Percentiles rank a stretch among this genome's conserved stretches.
Evolutionary conservation across 2,888 invertebrate species (phyloP).

Genomic region (Bellardia pandia): DNA sequence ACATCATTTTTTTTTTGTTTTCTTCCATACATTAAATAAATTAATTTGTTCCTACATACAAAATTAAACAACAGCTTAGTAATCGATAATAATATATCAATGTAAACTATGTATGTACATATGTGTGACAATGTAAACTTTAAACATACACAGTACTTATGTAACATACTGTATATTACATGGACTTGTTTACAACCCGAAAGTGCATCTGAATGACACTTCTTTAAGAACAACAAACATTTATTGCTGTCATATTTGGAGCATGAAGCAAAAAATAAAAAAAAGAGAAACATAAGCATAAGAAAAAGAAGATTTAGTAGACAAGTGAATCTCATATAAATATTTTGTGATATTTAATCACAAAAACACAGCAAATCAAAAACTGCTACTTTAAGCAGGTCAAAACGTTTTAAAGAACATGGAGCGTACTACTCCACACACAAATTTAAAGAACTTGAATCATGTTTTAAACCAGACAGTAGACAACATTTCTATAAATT

Average conservation of each 20-base stretch:
- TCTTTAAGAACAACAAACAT: constrained; percentile 41
- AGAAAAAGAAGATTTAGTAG: constrained; percentile 19
- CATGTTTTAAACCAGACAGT: too few species aligned
- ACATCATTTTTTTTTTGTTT: background rate
- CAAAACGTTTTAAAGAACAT: too few species aligned
- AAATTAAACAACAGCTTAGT: background rate
- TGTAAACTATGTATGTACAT: background rate
- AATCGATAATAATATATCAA: constrained; percentile 5
- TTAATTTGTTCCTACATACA: background rate
- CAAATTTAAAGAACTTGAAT: too few species aligned
- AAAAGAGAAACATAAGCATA: background rate
- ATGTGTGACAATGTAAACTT: background rate
- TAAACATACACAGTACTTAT: background rate
- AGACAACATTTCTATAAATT: too few species aligned
- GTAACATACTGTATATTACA: background rate
- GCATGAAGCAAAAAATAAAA: constrained; percentile 20
- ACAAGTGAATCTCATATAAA: constrained; percentile 19
- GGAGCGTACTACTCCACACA: too few species aligned
- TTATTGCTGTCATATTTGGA: constrained; percentile 55
- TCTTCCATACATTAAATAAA: too few species aligned
- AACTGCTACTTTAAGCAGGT: too few species aligned
- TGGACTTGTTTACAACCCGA: constrained; percentile 12
- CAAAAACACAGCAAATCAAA: too few species aligned
- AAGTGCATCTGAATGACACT: constrained; percentile 52
- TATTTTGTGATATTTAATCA: background rate